Conservation (phyloP, 2,888 invertebrate species). For the Ophioninae sp. region DNA sequence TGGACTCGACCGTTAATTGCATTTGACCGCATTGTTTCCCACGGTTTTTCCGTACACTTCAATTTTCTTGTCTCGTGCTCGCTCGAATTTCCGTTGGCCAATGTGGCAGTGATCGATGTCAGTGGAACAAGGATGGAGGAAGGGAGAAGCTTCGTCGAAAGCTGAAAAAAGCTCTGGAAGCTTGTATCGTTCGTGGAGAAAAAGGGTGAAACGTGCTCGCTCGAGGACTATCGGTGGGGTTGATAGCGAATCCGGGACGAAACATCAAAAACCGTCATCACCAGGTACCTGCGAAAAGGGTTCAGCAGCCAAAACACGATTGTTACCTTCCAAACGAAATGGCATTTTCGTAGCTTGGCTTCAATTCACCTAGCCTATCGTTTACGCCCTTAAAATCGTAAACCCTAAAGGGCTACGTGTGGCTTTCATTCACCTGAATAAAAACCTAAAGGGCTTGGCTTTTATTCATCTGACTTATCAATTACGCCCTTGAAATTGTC, state of each 20-base stretch:
- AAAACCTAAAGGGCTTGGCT: too few species aligned
- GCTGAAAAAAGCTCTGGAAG: constrained; percentile 7
- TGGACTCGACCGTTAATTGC: constrained; percentile 6
- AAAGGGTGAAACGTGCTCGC: neutral
- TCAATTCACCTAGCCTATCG: neutral
- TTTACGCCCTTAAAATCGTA: neutral
- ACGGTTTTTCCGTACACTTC: neutral
- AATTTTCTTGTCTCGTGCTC: constrained; percentile 4
- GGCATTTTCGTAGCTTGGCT: neutral
- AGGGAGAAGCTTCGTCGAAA: neutral
- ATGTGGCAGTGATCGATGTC: neutral
- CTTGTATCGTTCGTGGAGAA: neutral
- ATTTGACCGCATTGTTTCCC: constrained; percentile 17
- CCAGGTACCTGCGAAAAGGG: constrained; percentile 62
- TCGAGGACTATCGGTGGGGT: constrained; percentile 2
- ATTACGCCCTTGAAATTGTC: neutral
- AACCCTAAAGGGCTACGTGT: too few species aligned
- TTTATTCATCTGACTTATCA: neutral
- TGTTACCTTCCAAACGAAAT: neutral
- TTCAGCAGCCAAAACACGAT: neutral
- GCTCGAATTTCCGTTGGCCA: neutral
- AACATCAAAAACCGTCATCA: constrained; percentile 43
- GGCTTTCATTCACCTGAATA: neutral
- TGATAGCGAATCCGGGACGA: constrained; percentile 5
- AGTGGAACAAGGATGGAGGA: neutral